Base-by-base conservation (phyloP, 2,888 invertebrate species). In the Sesia bembeciformis region DNA sequence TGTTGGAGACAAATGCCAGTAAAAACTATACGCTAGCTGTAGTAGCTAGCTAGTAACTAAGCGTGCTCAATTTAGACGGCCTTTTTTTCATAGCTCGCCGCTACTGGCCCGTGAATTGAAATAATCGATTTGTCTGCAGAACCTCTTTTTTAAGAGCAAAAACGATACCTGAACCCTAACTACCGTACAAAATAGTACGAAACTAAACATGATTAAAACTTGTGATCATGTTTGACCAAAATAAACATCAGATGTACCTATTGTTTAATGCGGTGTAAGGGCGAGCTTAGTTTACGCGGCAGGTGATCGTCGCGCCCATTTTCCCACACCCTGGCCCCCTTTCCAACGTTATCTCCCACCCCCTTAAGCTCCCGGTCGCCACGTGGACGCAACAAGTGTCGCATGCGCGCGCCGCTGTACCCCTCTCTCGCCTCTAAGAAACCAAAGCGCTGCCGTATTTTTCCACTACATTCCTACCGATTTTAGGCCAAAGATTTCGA, bases 341-440 rank as follows among this genome's bases (percentile, higher is more conserved):
- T 23, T 6, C 46, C 8, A 23, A 5, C n/a, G 4, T 8, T 46
- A 8, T 39, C 52, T 42, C 43, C 52, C 52, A 39, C 52, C 49
- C 43, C 52, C 52, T 23, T 50, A 23, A 51, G 53, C 52, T 60
- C 60, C 64, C 53, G 8, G 46, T 40, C 40, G 67, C 74, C 82
- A 83, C 80, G 83, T 81, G 80, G 77, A 73, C 70, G 81, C 88
- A 87, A 88, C 87, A 87, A 85, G 88, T 87, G 74, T 54, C 56
- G 42, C 87, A 81, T 77, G 85, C 85, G 82, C 66, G 7, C 7
- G 49, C 51, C 43, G 54, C 5, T 23, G 39, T 40, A 53, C 61
- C 56, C 62, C 54, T 57, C 63, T 63, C 63, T 50, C 63, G 59
- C 53, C 57, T 62, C 58, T 58, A 59, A 58, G 64, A 72, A 74